phyloP scores from a whole-genome alignment of 35 echinoderm and acorn worm species.

The Acanthaster planci region DNA sequence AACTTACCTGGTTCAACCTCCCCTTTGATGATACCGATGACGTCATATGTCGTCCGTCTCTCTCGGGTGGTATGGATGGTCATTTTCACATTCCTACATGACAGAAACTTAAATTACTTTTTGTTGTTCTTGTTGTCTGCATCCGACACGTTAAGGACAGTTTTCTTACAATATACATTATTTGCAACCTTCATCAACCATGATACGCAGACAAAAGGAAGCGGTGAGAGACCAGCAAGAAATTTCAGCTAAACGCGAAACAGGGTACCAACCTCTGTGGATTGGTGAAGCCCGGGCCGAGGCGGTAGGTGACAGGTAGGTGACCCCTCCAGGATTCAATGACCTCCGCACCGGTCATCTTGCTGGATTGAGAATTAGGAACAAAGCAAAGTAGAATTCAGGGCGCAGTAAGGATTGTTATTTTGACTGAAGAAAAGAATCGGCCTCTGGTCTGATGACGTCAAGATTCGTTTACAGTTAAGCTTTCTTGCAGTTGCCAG shows the following conservation, averaged over 20 bases:
- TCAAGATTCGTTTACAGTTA: too few relatives aligned
- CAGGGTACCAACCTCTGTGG: conserved; percentile 30
- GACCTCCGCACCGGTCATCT: conserved; percentile 34
- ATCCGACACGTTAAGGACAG: too few relatives aligned
- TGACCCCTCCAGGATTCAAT: conserved; percentile 53
- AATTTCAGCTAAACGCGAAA: too few relatives aligned
- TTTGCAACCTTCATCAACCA: too few relatives aligned
- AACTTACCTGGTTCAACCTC: conserved; percentile 61
- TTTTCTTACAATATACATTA: too few relatives aligned
- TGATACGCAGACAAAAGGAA: too few relatives aligned
- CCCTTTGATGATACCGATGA: conserved; percentile 67
- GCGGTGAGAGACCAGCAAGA: too few relatives aligned
- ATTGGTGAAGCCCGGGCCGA: conserved; percentile 69
- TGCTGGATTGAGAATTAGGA: not conserved
- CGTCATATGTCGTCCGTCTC: conserved; percentile 62
- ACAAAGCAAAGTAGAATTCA: too few relatives aligned
- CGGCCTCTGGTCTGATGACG: too few relatives aligned
- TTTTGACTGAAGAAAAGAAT: too few relatives aligned
- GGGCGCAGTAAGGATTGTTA: too few relatives aligned
- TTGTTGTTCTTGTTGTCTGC: not conserved
- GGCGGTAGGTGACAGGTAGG: conserved; percentile 58
- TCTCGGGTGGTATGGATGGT: conserved; percentile 55
- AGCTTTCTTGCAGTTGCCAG: too few relatives aligned
- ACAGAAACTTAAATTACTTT: not conserved
- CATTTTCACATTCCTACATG: conserved; percentile 57